phyloP scores from a whole-genome alignment of 2,797 vertebrate genomes.

The Lateolabrax maculatus region DNA sequence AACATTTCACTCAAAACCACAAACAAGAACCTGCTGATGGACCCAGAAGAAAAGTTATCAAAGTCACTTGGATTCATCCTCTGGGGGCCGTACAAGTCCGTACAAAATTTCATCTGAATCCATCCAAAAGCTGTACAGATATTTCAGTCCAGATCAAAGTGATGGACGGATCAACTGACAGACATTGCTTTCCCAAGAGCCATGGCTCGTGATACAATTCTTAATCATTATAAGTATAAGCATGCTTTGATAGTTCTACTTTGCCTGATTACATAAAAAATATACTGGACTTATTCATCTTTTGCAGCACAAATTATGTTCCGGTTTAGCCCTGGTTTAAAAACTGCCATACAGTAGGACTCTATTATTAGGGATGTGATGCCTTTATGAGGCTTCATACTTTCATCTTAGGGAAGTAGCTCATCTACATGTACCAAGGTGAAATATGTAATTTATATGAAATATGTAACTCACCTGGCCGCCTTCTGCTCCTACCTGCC shows the following conservation, averaged over 20 bases:
- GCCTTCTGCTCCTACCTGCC: not conserved
- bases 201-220: no score
- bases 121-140: no score
- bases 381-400: not conserved
- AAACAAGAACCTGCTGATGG: no score
- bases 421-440: not conserved
- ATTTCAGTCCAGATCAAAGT: not conserved
- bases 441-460: conserved; percentile 12
- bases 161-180: no score
- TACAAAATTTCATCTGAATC: not conserved
- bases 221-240: not conserved
- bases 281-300: not conserved
- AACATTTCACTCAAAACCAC: no score
- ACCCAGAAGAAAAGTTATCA: no score
- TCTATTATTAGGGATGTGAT: no score
- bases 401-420: not conserved
- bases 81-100: no score
- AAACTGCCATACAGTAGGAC: no score
- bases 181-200: no score
- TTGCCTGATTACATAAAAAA: not conserved
- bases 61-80: no score
- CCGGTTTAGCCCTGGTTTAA: not conserved
- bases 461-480: conserved; percentile 1
- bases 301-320: not conserved
- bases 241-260: not conserved